Base-by-base conservation (phyloP, 2,797 vertebrate genomes). In the Pygocentrus nattereri region DNA sequence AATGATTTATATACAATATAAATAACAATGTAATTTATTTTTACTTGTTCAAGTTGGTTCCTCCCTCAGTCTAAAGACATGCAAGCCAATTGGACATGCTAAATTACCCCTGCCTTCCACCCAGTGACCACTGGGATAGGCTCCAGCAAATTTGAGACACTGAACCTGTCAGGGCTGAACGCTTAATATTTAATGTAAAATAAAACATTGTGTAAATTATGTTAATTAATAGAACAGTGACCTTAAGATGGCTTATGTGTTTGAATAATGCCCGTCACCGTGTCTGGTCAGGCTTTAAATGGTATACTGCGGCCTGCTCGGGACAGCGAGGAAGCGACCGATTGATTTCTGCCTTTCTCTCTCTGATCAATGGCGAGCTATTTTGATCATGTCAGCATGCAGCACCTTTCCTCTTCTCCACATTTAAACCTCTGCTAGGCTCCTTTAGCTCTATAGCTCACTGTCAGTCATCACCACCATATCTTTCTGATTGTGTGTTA, bases 321-420 rank as follows among this genome's bases (percentile, higher is more conserved):
- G 19, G 25, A 61, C 74, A 75, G 79, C 67, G 64, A 85, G 79
- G 72, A 83, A 34, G 76, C 70, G 74, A 16, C 41, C 74, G 74
- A 81, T 78, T 73, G 85, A 79, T 82, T 71, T 78, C 47, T 65
- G 49, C 27, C 19, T 74, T 38, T 84, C 74, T 79, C 30, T 15
- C 52, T 59, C 44, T 83, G 89, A 94, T 94, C 92, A 92, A 93
- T 92, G 86, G 23, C 49, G 75, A 72, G 84, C 92, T 93, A 92
- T 94, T 93, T 92, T 90, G 87, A 93, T 91, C 90, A 87, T 89
- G 90, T 85, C 74, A 88, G 86, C 88, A 89, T 87, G 88, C 86
- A 79, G 89, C 89, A 80, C 74, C 87, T 88, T 68, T 56, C 41
- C 11, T 23, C 38, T 30, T 38, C 38, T 23, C 13, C 5, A 70